Evolutionary conservation across 1,140 invertebrate genomes (phyloP).

Genomic region (Heliconius hewitsoni): DNA sequence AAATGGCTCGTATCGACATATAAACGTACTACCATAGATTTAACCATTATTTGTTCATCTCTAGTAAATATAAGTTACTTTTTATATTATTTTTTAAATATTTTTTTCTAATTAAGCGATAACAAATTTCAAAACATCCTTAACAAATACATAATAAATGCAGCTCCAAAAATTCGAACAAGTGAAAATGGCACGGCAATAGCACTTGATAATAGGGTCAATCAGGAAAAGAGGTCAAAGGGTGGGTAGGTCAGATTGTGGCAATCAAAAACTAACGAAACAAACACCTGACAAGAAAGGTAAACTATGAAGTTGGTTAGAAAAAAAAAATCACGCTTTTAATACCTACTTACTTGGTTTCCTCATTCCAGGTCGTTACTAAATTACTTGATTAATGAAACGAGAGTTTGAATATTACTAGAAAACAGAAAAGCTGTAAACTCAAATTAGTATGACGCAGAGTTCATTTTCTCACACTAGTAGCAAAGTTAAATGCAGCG

Average conservation of each 20-base stretch:
- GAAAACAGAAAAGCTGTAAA: not conserved
- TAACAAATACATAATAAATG: not conserved
- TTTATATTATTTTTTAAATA: not conserved
- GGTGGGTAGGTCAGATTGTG: conserved; percentile 43
- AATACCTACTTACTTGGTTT: not conserved
- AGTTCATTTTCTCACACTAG: too few species aligned
- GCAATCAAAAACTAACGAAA: conserved; percentile 48
- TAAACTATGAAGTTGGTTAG: conserved; percentile 40
- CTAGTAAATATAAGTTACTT: too few species aligned
- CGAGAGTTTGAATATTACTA: not conserved
- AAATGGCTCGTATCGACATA: not conserved
- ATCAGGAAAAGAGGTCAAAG: conserved; percentile 26
- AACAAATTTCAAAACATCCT: not conserved
- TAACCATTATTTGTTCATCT: not conserved
- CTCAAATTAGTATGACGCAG: not conserved
- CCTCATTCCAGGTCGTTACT: not conserved
- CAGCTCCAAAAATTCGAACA: not conserved
- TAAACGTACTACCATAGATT: conserved; percentile 14
- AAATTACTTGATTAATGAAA: not conserved
- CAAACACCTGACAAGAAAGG: conserved; percentile 43
- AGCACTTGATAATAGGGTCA: conserved; percentile 23
- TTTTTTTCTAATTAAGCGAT: not conserved
- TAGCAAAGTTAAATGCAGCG: too few species aligned
- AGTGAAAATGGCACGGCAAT: conserved; percentile 4
- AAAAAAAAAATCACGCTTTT: conserved; percentile 43